phyloP scores from a whole-genome alignment of 2,797 vertebrate genomes.

The Dipus sagitta region DNA sequence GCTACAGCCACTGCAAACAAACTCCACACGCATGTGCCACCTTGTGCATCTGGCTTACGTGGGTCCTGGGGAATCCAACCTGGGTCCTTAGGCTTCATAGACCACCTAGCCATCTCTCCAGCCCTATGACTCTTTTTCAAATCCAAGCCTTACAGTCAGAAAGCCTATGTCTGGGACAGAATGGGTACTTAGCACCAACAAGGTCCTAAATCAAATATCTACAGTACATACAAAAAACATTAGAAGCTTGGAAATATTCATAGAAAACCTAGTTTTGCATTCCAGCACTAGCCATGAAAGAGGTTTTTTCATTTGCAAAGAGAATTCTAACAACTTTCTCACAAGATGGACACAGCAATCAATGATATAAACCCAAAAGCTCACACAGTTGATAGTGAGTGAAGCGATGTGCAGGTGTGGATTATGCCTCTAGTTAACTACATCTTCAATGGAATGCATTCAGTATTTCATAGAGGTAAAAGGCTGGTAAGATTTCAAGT shows the following conservation, averaged over 20 bases:
- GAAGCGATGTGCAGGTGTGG: background rate
- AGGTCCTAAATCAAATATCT: background rate
- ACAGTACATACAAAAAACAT: background rate
- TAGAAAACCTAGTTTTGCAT: background rate
- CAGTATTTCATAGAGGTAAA: conserved; percentile 4
- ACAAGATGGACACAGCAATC: background rate
- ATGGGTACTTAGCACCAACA: background rate
- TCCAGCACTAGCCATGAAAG: background rate
- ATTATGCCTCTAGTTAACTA: background rate
- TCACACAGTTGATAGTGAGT: background rate
- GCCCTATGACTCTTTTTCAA: background rate
- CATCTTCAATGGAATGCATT: background rate
- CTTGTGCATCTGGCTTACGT: too few relatives aligned
- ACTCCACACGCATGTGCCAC: too few relatives aligned
- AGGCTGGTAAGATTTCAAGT: conserved; percentile 21
- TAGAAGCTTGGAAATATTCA: background rate
- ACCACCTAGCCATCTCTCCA: too few relatives aligned
- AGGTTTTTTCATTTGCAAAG: background rate
- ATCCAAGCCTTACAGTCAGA: background rate
- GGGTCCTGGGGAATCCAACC: too few relatives aligned
- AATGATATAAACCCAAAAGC: background rate
- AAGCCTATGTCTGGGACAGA: background rate
- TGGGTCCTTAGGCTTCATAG: too few relatives aligned
- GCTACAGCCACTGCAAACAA: too few relatives aligned
- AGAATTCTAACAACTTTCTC: background rate